Evolutionary conservation across 2,113 vertebrate genomes (phyloP), one percentile per base, ranked within the genome.

Genomic region (Furnarius figulus): DNA sequence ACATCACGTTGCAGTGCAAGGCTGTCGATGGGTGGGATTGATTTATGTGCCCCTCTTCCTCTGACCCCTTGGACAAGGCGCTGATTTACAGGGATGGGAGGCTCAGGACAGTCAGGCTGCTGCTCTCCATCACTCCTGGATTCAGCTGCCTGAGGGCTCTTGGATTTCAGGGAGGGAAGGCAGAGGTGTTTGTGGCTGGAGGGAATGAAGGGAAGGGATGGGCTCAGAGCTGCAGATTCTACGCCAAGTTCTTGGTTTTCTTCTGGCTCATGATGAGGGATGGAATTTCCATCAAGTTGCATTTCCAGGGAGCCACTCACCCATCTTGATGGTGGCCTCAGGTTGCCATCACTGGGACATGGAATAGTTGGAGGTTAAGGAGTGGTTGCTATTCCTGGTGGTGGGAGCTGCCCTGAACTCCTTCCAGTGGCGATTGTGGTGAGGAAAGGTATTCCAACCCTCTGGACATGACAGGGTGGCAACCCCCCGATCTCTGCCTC

Each of bases 241-340:
- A 42, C 30, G 52, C 6, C 0, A 1, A 77, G 14, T 8, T 22
- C 25, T 56, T 65, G 65, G 21, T 74, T 87, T 94, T 79, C 5
- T 87, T 77, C 59, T 83, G 44, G 9, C 3, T 73, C 56, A 10
- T 1, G 6, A 12, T 20, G 25, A 66, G 11, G 24, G 5, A 40
- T 66, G n/a, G 37, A 77, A 33, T 35, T 90, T 53, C 33, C 11
- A 40, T 73, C 14, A 76, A 42, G 4, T 27, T 89, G 11, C 6
- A 17, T 80, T 83, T 90, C n/a, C 14, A 40, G 46, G 40, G 6
- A 39, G 24, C 9, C 52, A 4, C 9, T 68, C 40, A 18, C 12
- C 17, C 3, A 5, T 13, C 22, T 52, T 5, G 0, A 15, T 6
- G 16, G n/a, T 22, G 30, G 14, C 23, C 39, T 82, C 0, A 0